phyloP scores from a whole-genome alignment of 2,888 invertebrate genomes.

The Agriopis leucophaearia region DNA sequence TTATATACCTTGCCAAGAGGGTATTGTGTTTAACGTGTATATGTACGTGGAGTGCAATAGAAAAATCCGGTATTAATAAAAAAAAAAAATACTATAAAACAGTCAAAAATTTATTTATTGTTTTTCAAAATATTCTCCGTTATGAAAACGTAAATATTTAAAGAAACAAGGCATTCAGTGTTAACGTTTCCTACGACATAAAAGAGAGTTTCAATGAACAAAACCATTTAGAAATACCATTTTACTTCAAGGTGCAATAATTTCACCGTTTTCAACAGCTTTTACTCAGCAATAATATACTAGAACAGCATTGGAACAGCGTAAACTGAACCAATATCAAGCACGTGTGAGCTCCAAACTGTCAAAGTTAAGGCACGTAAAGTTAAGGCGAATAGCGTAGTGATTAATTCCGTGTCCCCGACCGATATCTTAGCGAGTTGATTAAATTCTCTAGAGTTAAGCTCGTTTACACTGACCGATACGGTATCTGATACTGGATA shows the following conservation, averaged over 20 bases:
- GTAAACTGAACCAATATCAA: slow-evolving; percentile 51
- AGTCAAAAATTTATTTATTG: no score
- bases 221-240: neutral
- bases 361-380: slow-evolving; percentile 56
- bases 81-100: no score
- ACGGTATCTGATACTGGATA: slow-evolving; percentile 1
- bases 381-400: slow-evolving; percentile 56
- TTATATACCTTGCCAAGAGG: no score
- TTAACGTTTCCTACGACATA: no score
- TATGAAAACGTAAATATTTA: no score
- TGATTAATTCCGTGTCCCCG: slow-evolving; percentile 68
- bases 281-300: slow-evolving; percentile 39
- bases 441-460: slow-evolving; percentile 72
- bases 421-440: slow-evolving; percentile 76
- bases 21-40: no score
- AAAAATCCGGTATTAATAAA: no score
- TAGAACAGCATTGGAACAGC: slow-evolving; percentile 29
- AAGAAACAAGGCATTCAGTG: no score
- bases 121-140: no score
- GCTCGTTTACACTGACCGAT: slow-evolving; percentile 22
- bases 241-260: neutral
- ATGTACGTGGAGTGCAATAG: no score
- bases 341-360: slow-evolving; percentile 53
- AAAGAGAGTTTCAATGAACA: no score
- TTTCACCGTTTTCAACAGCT: neutral